phyloP scores from a whole-genome alignment of 1,140 invertebrate species.

The Brachionus paranguensis region DNA sequence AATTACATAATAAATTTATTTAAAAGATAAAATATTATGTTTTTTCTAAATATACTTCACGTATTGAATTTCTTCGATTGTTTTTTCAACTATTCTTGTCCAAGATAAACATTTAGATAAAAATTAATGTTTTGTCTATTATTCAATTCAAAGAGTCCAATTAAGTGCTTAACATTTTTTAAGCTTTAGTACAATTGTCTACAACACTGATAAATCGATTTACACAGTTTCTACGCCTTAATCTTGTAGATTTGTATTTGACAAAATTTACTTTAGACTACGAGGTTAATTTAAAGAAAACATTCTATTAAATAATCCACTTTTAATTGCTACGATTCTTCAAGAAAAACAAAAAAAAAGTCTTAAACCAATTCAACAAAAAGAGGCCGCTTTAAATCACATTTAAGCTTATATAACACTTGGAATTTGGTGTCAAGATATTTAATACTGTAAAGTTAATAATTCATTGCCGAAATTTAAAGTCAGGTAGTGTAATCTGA shows the following conservation, averaged over 20 bases:
- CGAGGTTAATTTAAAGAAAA: background rate
- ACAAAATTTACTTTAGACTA: background rate
- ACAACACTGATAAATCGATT: background rate
- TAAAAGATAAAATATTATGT: background rate
- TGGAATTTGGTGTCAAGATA: background rate
- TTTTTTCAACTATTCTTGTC: background rate
- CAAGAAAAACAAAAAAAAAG: background rate
- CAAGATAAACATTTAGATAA: background rate
- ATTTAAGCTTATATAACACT: background rate
- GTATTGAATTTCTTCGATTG: background rate
- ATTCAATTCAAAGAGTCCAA: background rate
- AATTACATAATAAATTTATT: background rate
- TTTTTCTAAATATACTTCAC: background rate
- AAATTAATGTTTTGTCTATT: background rate
- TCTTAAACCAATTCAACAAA: background rate
- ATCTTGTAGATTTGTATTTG: background rate
- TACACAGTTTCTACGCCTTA: background rate
- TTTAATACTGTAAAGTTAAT: background rate
- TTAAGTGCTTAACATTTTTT: background rate
- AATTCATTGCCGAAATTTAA: background rate
- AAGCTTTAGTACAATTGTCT: background rate
- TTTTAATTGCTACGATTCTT: background rate
- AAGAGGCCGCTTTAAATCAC: background rate
- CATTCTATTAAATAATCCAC: conserved; percentile 2
- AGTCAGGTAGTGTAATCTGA: background rate